Percentiles rank a stretch among this genome's conserved stretches.
Conservation (phyloP, 2,113 vertebrate species). For the Cairina moschata region DNA sequence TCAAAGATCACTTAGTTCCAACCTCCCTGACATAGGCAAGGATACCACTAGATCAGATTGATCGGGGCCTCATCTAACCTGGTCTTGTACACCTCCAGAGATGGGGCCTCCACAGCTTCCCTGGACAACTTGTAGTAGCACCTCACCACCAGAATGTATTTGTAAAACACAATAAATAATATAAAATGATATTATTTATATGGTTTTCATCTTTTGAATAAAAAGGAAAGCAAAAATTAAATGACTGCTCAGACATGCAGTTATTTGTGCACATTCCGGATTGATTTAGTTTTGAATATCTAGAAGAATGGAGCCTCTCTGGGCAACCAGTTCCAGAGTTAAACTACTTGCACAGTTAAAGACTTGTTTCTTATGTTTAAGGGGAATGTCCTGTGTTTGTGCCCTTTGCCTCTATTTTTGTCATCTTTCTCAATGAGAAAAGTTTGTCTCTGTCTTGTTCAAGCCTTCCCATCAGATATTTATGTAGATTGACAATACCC, state of each 20-base stretch:
- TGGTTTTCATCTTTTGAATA: background rate
- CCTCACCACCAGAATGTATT: background rate
- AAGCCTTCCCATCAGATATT: background rate
- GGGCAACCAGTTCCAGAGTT: background rate
- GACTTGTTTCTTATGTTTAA: background rate
- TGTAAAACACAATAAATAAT: background rate
- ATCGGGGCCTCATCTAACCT: too few relatives aligned
- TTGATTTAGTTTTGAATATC: background rate
- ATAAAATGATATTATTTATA: background rate
- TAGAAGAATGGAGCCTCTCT: background rate
- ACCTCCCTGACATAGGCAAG: too few relatives aligned
- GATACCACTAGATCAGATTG: too few relatives aligned
- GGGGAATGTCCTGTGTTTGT: background rate
- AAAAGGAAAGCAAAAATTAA: background rate
- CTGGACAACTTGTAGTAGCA: too few relatives aligned
- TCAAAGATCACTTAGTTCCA: too few relatives aligned
- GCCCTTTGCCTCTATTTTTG: background rate
- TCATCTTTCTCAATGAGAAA: background rate
- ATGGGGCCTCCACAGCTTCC: too few relatives aligned
- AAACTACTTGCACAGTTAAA: background rate
- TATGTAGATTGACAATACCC: background rate
- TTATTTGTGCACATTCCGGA: background rate
- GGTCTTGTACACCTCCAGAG: too few relatives aligned
- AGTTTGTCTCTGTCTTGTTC: background rate
- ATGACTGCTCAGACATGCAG: background rate